Base-by-base conservation (phyloP, 2,888 invertebrate species). In the Epirrita christyi region DNA sequence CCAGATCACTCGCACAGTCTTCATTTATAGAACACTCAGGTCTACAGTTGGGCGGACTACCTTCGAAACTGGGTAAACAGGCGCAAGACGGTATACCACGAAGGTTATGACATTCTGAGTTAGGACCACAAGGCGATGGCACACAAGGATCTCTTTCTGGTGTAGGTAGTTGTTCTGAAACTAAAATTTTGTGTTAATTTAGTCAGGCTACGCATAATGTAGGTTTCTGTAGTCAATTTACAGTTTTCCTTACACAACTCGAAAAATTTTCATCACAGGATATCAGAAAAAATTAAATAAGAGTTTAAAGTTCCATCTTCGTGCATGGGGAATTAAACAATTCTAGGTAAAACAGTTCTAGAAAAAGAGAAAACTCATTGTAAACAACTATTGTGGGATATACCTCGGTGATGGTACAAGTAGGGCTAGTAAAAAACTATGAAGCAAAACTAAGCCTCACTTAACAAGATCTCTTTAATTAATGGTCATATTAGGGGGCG, bases 101-200 rank as follows among this genome's bases (percentile, higher is more conserved):
- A 40, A 92, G 80, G 66, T 93, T 89, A 61, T 92, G 89, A 70
- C 95, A 95, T 66, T 93, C 85, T 7, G 94, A 93, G 76, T 94
- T 94, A 6, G 93, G 85, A 44, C 95, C 95, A 77, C 95, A 95
- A 0, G 94, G 95, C 21, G 95, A 95, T 37, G 95, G 95, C 41
- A 93, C 76, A 71, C 95, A 95, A 2, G 95, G 95, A 78, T 95
- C 93, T 65, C 85, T 84, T 63, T 83, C 80, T 53, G 76, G 73
- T 37, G 71, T 62, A 48, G 62, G 57, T n/a, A 83, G 85, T 62
- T 73, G 67, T 50, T 74, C 71, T 66, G 84, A 74, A 66, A 76
- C 92, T 92, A 52, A 59, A 63, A 58, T 36, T 28, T 6, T 44
- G 55, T 46, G 36, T 51, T 13, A 21, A 21, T 21, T 21, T 21